Base-by-base conservation (phyloP, 2,888 invertebrate species). In the Julus scandinavius region DNA sequence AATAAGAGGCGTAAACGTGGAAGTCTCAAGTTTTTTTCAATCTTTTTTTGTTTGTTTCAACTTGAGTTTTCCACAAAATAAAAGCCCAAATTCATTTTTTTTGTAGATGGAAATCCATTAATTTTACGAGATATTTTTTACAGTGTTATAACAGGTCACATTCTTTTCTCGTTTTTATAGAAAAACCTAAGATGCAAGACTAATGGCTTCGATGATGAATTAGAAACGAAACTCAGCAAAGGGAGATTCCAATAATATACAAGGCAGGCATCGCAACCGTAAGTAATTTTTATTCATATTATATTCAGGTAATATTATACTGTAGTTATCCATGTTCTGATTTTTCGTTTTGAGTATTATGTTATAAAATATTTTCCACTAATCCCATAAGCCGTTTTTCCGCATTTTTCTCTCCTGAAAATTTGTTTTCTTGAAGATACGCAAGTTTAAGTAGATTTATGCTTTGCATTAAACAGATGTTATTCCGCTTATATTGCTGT, bases 161-260 rank as follows among this genome's bases (percentile, higher is more conserved):
- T 13, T 54, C n/a, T 54, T 54, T 54, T 54, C 15, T 11, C 58
- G n/a, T 63, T 63, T 63, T n/a, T 63, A 63, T 63, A n/a, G 54
- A 54, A 63, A 63, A 63, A n/a, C n/a, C 58, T 63, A 17, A 63
- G 58, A 63, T n/a, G 58, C n/a, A n/a, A 63, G 58, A n/a, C 58
- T 63, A 63, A 63, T 63, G 58, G 58, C 5, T 63, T 63, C 2
- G 58, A 63, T 63, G 58, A 63, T 63, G 58, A 63, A 63, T 63
- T 63, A n/a, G n/a, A 5, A 54, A 15, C 11, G 54, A 54, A 54
- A 54, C 54, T 54, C 54, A 54, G 54, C 54, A 11, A 54, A 7
- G 54, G 41, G 54, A 7, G 54, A 54, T 54, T 54, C 54, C 54
- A 54, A 11, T 11, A 54, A 13, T 54, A 54, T 15, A 15, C 2